Base-by-base conservation (phyloP, 2,797 vertebrate species). In the Steatocranus sp. region DNA sequence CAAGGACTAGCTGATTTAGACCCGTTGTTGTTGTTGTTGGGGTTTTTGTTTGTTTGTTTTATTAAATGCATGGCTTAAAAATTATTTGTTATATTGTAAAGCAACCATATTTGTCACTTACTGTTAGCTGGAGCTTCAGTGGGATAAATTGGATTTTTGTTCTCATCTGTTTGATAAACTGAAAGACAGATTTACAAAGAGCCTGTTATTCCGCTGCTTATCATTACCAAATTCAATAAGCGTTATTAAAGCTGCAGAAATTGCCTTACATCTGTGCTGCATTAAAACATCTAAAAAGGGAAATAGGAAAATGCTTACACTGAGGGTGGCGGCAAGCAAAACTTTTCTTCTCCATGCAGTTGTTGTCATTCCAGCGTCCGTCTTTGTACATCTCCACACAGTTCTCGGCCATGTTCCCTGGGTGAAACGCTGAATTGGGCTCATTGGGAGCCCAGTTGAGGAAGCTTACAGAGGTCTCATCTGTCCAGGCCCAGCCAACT, bases 401-500 rank as follows among this genome's bases (percentile, higher is more conserved):
- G 90, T 93, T 94, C 93, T 97, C 88, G 0, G 32, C 87, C n/a
- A 90, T 68, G 0, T 93, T 79, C 2, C 95, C 96, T 0, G 94
- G 93, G 5, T 96, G 96, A 34, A 93, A 79, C 2, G 90, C 92
- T 2, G 27, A 38, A 2, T 96, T 96, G 48, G 96, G 96, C 81
- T 97, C 96, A 2, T 93, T 91, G 0, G 77, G 86, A 15, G 95
- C 96, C 96, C 96, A 97, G 94, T 96, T 96, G 7, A 96, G 25
- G 83, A 95, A 97, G 17, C 78, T 92, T 87, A 97, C 1, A 9
- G 94, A 15, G 0, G 89, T 94, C 43, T 38, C 38, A 74, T 97
- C 96, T 1, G 95, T 96, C 96, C 96, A 97, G 54, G 49, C 90
- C 96, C 96, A 97, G 18, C 95, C 96, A 20, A 92, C 96, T 97